These are phyloP conservation scores for Entomyzon cyanotis DNA, from an alignment of 2,113 vertebrate genomes.

Conservation along the genomic window DNA sequence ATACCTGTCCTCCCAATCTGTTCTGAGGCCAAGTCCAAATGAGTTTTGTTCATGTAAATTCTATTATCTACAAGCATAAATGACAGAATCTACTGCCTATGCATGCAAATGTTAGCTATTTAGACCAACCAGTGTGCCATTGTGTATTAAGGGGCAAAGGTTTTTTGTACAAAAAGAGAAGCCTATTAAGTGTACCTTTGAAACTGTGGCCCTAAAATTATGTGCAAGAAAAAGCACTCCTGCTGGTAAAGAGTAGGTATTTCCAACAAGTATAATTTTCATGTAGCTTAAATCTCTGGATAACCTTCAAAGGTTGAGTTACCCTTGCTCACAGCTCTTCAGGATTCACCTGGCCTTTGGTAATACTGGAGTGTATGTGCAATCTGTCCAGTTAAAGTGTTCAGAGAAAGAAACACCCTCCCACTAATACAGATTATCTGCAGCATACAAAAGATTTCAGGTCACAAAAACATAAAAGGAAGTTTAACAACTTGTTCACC, in stretches of 20 bases:
- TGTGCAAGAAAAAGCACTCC: neutral
- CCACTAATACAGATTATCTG: neutral
- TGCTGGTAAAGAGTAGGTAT: neutral
- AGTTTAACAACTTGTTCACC: neutral
- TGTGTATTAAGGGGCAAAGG: neutral
- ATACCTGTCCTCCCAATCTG: conserved; percentile 58
- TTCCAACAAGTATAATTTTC: neutral
- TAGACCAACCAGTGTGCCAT: neutral
- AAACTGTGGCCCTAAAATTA: neutral
- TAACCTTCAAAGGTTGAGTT: conserved; percentile 21
- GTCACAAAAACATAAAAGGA: neutral
- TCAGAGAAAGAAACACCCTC: neutral
- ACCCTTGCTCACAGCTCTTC: neutral
- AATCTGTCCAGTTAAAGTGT: neutral
- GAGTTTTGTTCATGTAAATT: conserved; percentile 56
- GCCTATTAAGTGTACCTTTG: neutral
- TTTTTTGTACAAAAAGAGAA: neutral
- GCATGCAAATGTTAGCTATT: conserved; percentile 26
- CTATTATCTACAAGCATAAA: conserved; percentile 60
- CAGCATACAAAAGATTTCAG: neutral
- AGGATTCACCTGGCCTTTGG: conserved; percentile 11
- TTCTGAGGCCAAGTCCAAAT: conserved; percentile 38
- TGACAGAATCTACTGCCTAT: conserved; percentile 45
- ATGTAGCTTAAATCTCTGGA: conserved; percentile 5
- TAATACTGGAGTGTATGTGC: neutral